A percentile compares a stretch with the other conserved stretches of the same genome.
Evolutionary conservation across 92 coral and sea anemone genomes (phyloP).

Genomic region (Palythoa grandis): DNA sequence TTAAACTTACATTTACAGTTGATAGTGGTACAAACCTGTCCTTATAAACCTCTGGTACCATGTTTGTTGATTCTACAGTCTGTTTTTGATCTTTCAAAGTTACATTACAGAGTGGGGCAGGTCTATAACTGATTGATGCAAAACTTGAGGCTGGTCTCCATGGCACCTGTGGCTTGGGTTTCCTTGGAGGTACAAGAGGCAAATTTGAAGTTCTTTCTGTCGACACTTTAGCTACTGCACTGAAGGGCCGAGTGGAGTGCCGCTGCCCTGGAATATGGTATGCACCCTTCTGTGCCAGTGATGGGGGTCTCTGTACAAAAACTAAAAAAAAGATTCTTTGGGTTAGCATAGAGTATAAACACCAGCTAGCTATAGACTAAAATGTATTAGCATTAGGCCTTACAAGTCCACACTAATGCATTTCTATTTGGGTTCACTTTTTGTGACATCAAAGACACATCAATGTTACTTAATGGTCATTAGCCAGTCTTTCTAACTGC

Average conservation of each 20-base stretch:
- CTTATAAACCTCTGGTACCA: constrained; percentile 33
- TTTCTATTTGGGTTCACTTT: too few relatives aligned
- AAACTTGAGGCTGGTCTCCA: constrained; percentile 29
- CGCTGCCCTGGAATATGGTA: not conserved
- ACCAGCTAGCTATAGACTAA: too few relatives aligned
- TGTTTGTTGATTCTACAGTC: not conserved
- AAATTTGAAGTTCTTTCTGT: constrained; percentile 2
- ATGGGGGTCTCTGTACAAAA: constrained; percentile 29
- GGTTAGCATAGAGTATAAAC: not conserved
- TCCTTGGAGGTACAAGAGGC: constrained; percentile 1
- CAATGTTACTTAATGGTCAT: too few relatives aligned
- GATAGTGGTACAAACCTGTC: constrained; percentile 5
- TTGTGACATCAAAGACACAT: too few relatives aligned
- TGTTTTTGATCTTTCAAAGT: not conserved
- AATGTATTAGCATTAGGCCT: too few relatives aligned
- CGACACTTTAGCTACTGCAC: constrained; percentile 24
- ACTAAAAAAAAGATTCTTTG: not conserved
- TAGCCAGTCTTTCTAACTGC: too few relatives aligned
- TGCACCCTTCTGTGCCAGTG: constrained; percentile 6
- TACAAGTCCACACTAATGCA: too few relatives aligned
- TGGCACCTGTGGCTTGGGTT: constrained; percentile 14
- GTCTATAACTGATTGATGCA: constrained; percentile 3
- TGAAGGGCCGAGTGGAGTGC: constrained; percentile 2
- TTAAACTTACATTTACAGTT: not conserved
- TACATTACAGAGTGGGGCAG: not conserved